Conservation (phyloP, 2,113 vertebrate genomes). For the Cheilinus undulatus region DNA sequence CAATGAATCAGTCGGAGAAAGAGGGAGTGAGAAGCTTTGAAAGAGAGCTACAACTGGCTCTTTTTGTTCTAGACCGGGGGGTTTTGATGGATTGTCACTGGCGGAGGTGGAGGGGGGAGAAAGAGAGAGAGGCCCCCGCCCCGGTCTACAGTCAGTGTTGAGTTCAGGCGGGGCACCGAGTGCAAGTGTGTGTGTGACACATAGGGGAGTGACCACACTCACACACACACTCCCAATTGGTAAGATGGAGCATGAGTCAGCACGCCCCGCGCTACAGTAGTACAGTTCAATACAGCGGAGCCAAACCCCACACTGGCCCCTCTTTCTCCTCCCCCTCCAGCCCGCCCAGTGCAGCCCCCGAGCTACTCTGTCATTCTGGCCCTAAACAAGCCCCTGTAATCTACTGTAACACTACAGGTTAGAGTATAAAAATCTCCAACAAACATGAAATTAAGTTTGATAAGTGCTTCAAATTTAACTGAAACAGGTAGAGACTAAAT, state of each 20-base stretch:
- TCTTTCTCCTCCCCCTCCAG: slow-evolving; percentile 55
- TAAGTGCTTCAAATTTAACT: neutral
- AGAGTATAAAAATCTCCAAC: neutral
- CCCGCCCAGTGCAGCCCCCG: slow-evolving; percentile 62
- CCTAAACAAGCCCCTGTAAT: slow-evolving; percentile 67
- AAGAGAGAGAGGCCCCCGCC: slow-evolving; percentile 49
- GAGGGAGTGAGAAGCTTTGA: slow-evolving; percentile 42
- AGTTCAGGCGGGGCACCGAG: slow-evolving; percentile 83
- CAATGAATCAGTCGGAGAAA: slow-evolving; percentile 59
- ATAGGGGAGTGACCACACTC: slow-evolving; percentile 82
- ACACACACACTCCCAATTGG: slow-evolving; percentile 77
- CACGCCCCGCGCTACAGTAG: slow-evolving; percentile 78
- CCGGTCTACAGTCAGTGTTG: slow-evolving; percentile 73
- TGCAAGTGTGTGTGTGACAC: slow-evolving; percentile 77
- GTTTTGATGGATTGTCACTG: slow-evolving; percentile 81
- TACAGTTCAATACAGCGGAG: slow-evolving; percentile 74
- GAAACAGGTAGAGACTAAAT: slow-evolving; percentile 8
- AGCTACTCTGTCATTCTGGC: slow-evolving; percentile 64
- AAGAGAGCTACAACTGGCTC: slow-evolving; percentile 75
- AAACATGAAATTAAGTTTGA: slow-evolving; percentile 1
- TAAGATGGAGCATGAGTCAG: slow-evolving; percentile 86
- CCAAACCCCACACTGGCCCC: slow-evolving; percentile 78
- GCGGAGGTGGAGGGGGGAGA: slow-evolving; percentile 16
- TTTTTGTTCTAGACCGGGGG: slow-evolving; percentile 79
- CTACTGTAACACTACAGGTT: slow-evolving; percentile 43